A percentile compares a stretch with the other conserved stretches of the same genome.
phyloP scores from a whole-genome alignment of 2,113 vertebrate genomes.

The Vidua chalybeata region DNA sequence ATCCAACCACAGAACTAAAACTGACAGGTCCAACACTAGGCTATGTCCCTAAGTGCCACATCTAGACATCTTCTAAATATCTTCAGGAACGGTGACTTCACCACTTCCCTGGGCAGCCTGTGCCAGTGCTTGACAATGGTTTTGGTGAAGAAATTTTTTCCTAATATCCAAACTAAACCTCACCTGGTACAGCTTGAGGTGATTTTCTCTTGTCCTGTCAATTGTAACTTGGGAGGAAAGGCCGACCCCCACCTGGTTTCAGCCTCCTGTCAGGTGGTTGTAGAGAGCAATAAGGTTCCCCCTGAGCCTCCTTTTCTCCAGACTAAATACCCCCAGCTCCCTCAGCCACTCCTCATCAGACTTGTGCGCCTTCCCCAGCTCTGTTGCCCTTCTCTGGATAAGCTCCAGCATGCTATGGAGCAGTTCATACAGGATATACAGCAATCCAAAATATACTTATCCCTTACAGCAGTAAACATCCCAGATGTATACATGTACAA shows the following conservation, averaged over 20 bases:
- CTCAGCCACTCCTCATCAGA: not conserved
- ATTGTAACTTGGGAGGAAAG: not conserved
- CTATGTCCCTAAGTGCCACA: not conserved
- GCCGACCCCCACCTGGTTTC: not conserved
- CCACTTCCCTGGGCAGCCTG: not conserved
- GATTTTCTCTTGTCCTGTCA: not conserved
- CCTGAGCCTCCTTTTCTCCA: not conserved
- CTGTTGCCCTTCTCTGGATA: not conserved
- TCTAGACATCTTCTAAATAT: not conserved
- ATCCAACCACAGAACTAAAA: not conserved
- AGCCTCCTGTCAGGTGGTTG: not conserved
- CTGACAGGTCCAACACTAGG: not conserved
- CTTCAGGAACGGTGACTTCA: not conserved
- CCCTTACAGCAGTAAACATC: not conserved
- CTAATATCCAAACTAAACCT: not conserved
- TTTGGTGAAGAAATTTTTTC: not conserved
- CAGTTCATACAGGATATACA: accelerated
- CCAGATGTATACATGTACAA: not conserved
- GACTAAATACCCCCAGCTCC: not conserved
- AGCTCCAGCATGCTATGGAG: not conserved
- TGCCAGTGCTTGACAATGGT: not conserved
- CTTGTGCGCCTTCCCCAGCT: not conserved
- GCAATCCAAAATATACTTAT: not conserved
- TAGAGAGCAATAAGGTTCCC: accelerated
- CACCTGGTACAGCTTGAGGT: not conserved